These are phyloP conservation scores for Chlorodrepanis virens DNA, from an alignment of 2,113 vertebrate genomes.

Conservation along the genomic window DNA sequence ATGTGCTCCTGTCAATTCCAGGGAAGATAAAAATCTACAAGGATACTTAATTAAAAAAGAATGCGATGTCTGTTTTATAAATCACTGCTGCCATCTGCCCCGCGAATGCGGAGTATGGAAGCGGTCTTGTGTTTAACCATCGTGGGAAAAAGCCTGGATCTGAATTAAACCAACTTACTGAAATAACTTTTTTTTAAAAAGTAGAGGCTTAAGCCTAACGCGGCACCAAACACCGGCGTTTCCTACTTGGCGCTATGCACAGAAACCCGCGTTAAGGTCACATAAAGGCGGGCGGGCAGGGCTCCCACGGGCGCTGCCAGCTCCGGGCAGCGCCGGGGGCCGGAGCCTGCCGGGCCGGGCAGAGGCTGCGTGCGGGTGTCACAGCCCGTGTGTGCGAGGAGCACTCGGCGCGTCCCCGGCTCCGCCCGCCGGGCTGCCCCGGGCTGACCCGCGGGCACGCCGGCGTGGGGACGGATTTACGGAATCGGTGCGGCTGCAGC, in stretches of 20 bases:
- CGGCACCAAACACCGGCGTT: not conserved
- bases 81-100: constrained; percentile 10
- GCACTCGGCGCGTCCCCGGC: not conserved
- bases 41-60: constrained; percentile 22
- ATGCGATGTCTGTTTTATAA: not conserved
- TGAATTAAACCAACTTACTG: not conserved
- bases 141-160: not conserved
- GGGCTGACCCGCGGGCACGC: not conserved
- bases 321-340: not conserved
- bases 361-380: not conserved
- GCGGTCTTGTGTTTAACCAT: not conserved
- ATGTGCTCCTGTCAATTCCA: not conserved
- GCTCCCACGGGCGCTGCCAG: not conserved
- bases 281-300: not conserved
- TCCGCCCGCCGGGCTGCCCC: not conserved
- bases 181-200: not conserved
- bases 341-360: not conserved
- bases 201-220: not conserved
- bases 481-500: not conserved
- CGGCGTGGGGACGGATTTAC: not conserved
- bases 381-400: not conserved
- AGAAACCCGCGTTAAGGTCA: not conserved
- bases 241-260: not conserved
- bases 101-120: not conserved
- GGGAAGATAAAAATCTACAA: constrained; percentile 52